phyloP scores from a whole-genome alignment of 2,113 vertebrate genomes.

The Clarias macrocephalus region DNA sequence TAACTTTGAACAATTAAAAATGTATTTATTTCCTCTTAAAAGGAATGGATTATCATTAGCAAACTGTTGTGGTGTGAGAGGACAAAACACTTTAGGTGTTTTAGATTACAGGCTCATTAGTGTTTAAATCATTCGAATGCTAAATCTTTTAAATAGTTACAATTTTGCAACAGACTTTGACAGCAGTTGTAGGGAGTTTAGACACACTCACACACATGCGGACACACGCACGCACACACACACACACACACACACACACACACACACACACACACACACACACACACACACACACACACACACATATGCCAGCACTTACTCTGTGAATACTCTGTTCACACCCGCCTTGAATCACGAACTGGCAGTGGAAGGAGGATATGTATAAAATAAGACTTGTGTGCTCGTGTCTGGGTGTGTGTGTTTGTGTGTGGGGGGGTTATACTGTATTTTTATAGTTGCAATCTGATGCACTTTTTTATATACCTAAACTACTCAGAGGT shows the following conservation, averaged over 20 bases:
- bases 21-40: neutral
- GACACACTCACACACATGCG: neutral
- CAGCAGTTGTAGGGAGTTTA: neutral
- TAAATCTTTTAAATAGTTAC: neutral
- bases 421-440: slow-evolving; percentile 13
- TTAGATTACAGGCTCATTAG: neutral
- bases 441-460: neutral
- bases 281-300: slow-evolving; percentile 2
- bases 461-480: neutral
- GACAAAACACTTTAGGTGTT: neutral
- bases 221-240: slow-evolving; percentile 25
- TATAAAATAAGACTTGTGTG: neutral
- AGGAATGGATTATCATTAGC: neutral
- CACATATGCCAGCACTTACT: slow-evolving; percentile 7
- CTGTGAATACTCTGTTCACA: slow-evolving; percentile 38
- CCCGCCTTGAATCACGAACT: neutral
- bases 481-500: neutral
- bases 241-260: neutral
- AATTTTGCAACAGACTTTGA: neutral
- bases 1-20: neutral
- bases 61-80: neutral
- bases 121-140: neutral
- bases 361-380: neutral
- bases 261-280: slow-evolving; percentile 18
- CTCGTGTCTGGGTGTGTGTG: neutral